These are phyloP conservation scores for Dreissena rostriformis DNA, from an alignment of 1,140 invertebrate genomes.

Conservation along the genomic window DNA sequence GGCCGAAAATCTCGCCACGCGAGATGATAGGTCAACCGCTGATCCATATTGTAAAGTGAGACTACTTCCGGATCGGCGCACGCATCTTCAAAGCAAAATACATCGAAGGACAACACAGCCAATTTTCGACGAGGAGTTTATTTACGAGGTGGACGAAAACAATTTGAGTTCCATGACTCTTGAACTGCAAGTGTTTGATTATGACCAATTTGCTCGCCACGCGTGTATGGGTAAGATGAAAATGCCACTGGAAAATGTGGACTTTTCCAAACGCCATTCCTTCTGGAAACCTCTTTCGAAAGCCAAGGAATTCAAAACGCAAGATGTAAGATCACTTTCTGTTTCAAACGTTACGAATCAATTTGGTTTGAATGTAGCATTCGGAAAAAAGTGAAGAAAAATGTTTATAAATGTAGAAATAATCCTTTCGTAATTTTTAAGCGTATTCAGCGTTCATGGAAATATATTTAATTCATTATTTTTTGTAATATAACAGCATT, in stretches of 20 bases:
- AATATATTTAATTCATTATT: too few species aligned
- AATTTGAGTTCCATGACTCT: slow-evolving; percentile 69
- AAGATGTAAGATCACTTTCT: slow-evolving; percentile 65
- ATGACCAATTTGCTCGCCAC: slow-evolving; percentile 78
- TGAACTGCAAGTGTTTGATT: slow-evolving; percentile 78
- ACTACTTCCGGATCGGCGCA: slow-evolving; percentile 71
- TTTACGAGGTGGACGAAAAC: slow-evolving; percentile 75
- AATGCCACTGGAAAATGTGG: slow-evolving; percentile 71
- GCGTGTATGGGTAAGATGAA: slow-evolving; percentile 78
- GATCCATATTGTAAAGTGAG: slow-evolving; percentile 78
- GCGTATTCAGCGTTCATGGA: too few species aligned
- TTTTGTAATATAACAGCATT: too few species aligned
- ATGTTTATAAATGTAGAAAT: too few species aligned
- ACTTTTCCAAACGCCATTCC: slow-evolving; percentile 73
- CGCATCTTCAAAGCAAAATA: slow-evolving; percentile 78
- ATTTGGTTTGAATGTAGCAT: too few species aligned
- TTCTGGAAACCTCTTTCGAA: slow-evolving; percentile 77
- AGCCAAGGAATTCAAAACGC: slow-evolving; percentile 64
- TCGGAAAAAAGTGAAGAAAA: too few species aligned
- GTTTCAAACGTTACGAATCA: too few species aligned
- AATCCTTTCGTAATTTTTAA: too few species aligned
- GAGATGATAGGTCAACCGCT: slow-evolving; percentile 75
- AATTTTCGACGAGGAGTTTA: slow-evolving; percentile 81
- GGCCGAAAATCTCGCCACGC: slow-evolving; percentile 75
- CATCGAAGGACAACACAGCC: slow-evolving; percentile 86